Evolutionary conservation across 2,113 vertebrate species (phyloP), one percentile per base, ranked within the genome.

Genomic region (Felis chaus): DNA sequence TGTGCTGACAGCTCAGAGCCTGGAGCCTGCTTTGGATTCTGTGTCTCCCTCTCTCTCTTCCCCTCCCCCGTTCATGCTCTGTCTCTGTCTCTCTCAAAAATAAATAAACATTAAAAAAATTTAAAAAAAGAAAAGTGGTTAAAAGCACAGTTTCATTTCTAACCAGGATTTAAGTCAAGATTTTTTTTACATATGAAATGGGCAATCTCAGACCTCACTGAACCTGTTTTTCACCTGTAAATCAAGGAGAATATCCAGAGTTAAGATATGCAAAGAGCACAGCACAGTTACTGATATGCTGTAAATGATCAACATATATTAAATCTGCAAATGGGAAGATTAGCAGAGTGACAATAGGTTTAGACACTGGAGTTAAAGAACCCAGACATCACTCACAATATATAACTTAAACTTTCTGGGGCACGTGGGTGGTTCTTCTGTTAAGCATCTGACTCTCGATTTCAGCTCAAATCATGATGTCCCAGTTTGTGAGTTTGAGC

Each of bases 141-240:
- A 87, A 88, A 94, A 25, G 4, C 5, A 81, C 29, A 84, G 6
- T 86, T 86, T 50, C 5, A 74, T 63, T 85, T 88, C 12, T 91
- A 1, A 55, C 5, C 14, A 69, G 25, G 0, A 4, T 79, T 96
- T 57, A 76, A 69, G 25, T n/a, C 14, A 48, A 29, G 0, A 48
- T 86, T 48, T 78, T 61, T 23, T 61, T 21, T 83, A 45, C 4
- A 45, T 53, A 69, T 68, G 18, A 80, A 94, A 76, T 3, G 4
- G 39, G 25, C n/a, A 61, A 78, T 31, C 16, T 79, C 29, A 90
- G 11, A 41, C 4, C 0, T 71, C 31, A 78, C 5, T 29, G 11
- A 91, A 76, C 4, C 1, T 79, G 16, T 10, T 69, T 73, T 85
- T 41, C 9, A 4, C 1, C 2, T 36, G 11, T 41, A 80, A 68